Base-by-base conservation (phyloP, 1,140 invertebrate species). In the Zaprionus vittiger region DNA sequence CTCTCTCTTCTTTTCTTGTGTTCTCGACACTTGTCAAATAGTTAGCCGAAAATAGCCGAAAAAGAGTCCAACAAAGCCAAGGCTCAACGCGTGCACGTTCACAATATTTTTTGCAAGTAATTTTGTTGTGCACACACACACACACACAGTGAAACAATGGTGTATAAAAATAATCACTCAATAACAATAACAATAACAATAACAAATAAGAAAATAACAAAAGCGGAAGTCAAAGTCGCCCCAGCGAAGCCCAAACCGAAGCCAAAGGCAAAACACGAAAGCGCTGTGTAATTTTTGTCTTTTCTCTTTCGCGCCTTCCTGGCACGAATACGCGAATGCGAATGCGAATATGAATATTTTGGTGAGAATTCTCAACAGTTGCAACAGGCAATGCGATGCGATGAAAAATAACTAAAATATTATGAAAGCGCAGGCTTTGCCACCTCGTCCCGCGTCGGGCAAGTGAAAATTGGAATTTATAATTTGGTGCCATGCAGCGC, bases 381-480 rank as follows among this genome's bases (percentile, higher is more conserved):
- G 65, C 78, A 78, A 77, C 68, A 34, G 9, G 57, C 37, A 11
- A 38, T 7, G 20, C 49, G n/a, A 20, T 44, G 59, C 17, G 59
- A 61, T 72, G 77, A 78, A 68, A 83, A 87, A 83, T 83, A 73
- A 67, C 63, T 72, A 72, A 89, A 89, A 89, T 83, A 87, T 87
- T 87, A 87, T 87, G 84, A 87, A 87, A 87, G 84, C 75, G 49
- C 31, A 63, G 38, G 63, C 22, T 28, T 52, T 47, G 24, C 37
- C 55, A 66, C 67, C 24, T 37, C 34, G 17, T 38, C 24, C 37
- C 55, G 79, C 67, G 34, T 28, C 34, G 17, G 77, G 31, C 85
- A 87, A 90, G 85, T 89, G 85, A 89, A 89, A 89, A 89, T 90
- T 83, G 84, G 84, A 89, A 89, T 89, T 89, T 90, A 90, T 89